Evolutionary conservation across 1,140 invertebrate genomes (phyloP), one percentile per base, ranked within the genome.

Genomic region (Zophobas atratus): DNA sequence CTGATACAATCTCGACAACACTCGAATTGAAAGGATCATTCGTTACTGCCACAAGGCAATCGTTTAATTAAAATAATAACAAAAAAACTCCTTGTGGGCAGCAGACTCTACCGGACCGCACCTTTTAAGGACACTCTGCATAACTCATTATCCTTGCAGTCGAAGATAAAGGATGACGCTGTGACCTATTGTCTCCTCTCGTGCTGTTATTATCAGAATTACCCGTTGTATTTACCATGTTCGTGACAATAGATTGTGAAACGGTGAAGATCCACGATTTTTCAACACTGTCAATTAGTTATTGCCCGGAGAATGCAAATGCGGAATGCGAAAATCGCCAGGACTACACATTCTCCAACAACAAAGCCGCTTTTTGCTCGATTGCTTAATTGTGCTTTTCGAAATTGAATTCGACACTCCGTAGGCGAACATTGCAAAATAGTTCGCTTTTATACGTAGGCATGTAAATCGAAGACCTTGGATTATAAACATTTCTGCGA

Each of bases 51-150:
- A 72, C 48, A 48, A 70, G 46, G 60, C 60, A 72, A 72, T 72
- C 70, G 51, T 72, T 72, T 53, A 72, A 53, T 72, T 53, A 72
- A 72, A 70, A 70, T 67, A 53, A 72, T 71, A 48, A 72, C 43
- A 20, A 51, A 72, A 72, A 72, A 72, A 72, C 36, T 49, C 36
- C 51, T 51, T 38, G 70, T 72, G 51, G 46, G 51, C 32, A 46
- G 43, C 49, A 51, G 70, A 72, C 48, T 63, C 57, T 6, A 55
- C 53, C 8, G 35, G 35, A 67, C 60, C 60, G 60, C 60, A 43
- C 60, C 60, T 67, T 67, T 67, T 67, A 67, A 67, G 60, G 60
- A 38, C 60, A 67, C 60, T 8, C 32, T 32, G 53, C 8, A 33
- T 34, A 55, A 34, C 49, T 51, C 33, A 0, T 2, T 51, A 2